Evolutionary conservation across 2,888 invertebrate genomes (phyloP).

Genomic region (Hypsopygia costalis): DNA sequence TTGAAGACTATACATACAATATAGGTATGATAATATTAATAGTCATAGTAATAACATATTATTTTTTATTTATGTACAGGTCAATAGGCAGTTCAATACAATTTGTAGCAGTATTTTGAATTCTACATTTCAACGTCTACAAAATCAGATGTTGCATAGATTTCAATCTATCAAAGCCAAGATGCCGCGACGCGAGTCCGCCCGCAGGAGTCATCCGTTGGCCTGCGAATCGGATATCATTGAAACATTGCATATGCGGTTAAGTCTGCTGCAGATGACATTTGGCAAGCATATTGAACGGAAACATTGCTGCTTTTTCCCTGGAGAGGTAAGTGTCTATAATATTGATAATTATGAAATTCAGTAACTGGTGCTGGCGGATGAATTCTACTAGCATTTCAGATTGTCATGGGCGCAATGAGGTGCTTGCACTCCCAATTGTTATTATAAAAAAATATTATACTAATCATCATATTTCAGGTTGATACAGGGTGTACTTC

Average conservation of each 20-base stretch:
- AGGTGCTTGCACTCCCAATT: too few species aligned
- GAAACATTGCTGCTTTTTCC: slow-evolving; percentile 96
- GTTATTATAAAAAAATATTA: too few species aligned
- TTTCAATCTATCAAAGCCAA: slow-evolving; percentile 94
- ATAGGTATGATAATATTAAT: too few species aligned
- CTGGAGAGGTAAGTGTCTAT: slow-evolving; percentile 94
- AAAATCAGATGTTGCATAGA: slow-evolving; percentile 90
- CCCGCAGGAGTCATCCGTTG: slow-evolving; percentile 92
- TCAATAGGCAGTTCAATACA: slow-evolving; percentile 89
- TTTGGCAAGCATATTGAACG: slow-evolving; percentile 97
- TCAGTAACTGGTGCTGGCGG: too few species aligned
- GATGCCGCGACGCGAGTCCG: slow-evolving; percentile 95
- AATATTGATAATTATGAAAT: too few species aligned
- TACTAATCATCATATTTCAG: too few species aligned
- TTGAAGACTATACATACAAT: too few species aligned
- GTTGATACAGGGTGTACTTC: too few species aligned
- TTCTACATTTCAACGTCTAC: slow-evolving; percentile 91
- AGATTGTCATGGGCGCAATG: too few species aligned
- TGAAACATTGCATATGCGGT: slow-evolving; percentile 95
- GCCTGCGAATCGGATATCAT: slow-evolving; percentile 96
- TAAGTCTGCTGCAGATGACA: slow-evolving; percentile 95
- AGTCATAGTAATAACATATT: too few species aligned
- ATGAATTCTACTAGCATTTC: too few species aligned
- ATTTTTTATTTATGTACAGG: slow-evolving; percentile 73
- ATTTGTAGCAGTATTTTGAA: slow-evolving; percentile 90